Base-by-base conservation (phyloP, 2,888 invertebrate species). In the Helleia helle region DNA sequence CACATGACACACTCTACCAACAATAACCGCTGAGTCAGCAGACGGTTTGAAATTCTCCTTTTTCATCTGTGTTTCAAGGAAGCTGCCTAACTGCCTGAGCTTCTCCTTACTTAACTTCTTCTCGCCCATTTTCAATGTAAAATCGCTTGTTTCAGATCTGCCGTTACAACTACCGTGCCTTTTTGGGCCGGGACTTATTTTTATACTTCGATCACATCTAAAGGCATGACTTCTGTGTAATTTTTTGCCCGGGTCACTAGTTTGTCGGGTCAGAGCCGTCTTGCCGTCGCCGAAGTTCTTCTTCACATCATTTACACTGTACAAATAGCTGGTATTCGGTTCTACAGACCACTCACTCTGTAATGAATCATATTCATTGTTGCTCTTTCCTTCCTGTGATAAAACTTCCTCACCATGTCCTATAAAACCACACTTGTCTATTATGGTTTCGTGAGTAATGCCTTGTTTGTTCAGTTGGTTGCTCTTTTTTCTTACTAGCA, bases 171-270 rank as follows among this genome's bases (percentile, higher is more conserved):
- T 74, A 0, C 71, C 76, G 47, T 77, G 72, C 1, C 84, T 54
- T 55, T 81, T 71, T 0, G 77, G 73, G 24, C 64, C 65, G 2
- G 55, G 55, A 22, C 55, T 54, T 30, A 73, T 59, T 47, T 75
- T 76, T 48, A 81, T 76, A 27, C 68, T 79, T 14, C 80, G 64
- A 34, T 88, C 88, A 48, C 87, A 86, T 1, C 88, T 71, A 49
- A 88, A 88, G 0, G 88, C 88, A 50, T 88, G 88, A 40, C 86
- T 88, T 28, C 88, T 62, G 28, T 88, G 87, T n/a, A 88, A 64
- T 50, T 87, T 87, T 42, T 86, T 87, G 0, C 83, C 76, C 0
- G 87, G 86, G 48, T 87, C 87, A 49, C 86, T 87, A 1, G 56
- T 60, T 51, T 87, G 87, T 0, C 87, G 60, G 0, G 76, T 61